Conservation (phyloP, 2,113 vertebrate genomes). For the Eublepharis macularius region DNA sequence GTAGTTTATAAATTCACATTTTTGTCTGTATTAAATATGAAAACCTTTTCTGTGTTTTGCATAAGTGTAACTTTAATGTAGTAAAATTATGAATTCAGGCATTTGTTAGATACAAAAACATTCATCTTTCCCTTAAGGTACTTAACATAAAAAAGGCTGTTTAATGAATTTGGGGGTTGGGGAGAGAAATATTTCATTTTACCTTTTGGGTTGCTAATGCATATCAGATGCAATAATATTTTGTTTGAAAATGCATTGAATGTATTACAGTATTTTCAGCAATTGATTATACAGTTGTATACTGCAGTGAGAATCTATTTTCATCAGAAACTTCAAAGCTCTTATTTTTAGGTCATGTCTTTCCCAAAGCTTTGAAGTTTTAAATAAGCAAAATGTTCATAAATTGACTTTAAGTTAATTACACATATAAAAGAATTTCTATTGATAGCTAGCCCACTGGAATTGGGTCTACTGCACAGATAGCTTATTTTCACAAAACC, state of each 20-base stretch:
- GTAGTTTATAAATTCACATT: not conserved
- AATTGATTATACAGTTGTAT: conserved; percentile 50
- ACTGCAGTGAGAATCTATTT: conserved; percentile 46
- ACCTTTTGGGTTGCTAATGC: not conserved
- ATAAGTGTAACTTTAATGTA: conserved; percentile 47
- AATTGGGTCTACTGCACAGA: conserved; percentile 6
- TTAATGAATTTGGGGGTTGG: not conserved
- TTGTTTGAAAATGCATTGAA: conserved; percentile 29
- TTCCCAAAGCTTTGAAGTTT: conserved; percentile 63
- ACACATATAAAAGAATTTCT: conserved; percentile 49
- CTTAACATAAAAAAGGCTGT: conserved; percentile 40
- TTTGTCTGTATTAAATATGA: conserved; percentile 16
- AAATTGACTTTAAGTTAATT: conserved; percentile 67
- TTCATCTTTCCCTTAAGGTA: conserved; percentile 37
- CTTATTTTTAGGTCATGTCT: conserved; percentile 56
- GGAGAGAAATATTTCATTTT: conserved; percentile 21
- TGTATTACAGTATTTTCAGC: conserved; percentile 28
- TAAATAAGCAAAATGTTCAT: conserved; percentile 57
- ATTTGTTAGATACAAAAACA: conserved; percentile 48
- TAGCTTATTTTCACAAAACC: conserved; percentile 9
- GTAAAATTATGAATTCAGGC: conserved; percentile 44
- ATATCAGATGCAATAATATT: conserved; percentile 33
- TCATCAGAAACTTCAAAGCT: conserved; percentile 64
- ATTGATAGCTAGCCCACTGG: not conserved
- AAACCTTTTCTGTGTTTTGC: conserved; percentile 10